A percentile compares a stretch with the other conserved stretches of the same genome.
Conservation (phyloP, 2,113 vertebrate species). For the Euleptes europaea region DNA sequence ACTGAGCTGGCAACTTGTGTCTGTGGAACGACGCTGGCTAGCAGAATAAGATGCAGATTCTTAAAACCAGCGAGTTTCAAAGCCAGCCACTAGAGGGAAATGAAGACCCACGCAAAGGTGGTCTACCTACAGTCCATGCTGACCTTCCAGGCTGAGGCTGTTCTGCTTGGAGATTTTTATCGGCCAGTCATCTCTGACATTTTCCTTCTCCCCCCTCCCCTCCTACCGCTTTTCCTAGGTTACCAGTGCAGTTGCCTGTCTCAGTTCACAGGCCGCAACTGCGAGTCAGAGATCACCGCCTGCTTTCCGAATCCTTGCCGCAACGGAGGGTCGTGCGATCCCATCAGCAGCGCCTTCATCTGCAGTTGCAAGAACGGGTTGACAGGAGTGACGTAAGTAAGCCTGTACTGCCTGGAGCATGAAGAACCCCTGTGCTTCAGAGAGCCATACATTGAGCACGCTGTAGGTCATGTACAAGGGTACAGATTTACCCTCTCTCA, state of each 20-base stretch:
- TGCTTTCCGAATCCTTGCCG: slow-evolving; percentile 95
- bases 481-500: too few species aligned
- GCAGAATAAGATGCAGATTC: background rate
- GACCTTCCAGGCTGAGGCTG: background rate
- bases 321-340: slow-evolving; percentile 88
- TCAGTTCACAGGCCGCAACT: slow-evolving; percentile 91
- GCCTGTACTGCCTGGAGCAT: background rate
- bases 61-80: background rate
- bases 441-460: too few species aligned
- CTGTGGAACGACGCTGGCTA: background rate
- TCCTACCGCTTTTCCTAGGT: slow-evolving; percentile 72
- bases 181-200: fast-evolving
- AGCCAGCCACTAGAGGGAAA: slow-evolving; percentile 18
- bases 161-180: background rate
- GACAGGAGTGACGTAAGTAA: slow-evolving; percentile 89
- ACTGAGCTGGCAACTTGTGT: too few species aligned
- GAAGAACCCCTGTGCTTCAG: background rate
- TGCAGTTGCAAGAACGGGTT: slow-evolving; percentile 92
- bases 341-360: slow-evolving; percentile 90
- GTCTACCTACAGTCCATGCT: background rate
- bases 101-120: background rate
- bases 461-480: background rate
- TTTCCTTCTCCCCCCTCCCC: slow-evolving; percentile 15
- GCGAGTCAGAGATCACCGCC: slow-evolving; percentile 92
- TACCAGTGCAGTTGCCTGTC: slow-evolving; percentile 91